phyloP scores from a whole-genome alignment of 2,888 invertebrate species.

The Agrotis exclamationis region DNA sequence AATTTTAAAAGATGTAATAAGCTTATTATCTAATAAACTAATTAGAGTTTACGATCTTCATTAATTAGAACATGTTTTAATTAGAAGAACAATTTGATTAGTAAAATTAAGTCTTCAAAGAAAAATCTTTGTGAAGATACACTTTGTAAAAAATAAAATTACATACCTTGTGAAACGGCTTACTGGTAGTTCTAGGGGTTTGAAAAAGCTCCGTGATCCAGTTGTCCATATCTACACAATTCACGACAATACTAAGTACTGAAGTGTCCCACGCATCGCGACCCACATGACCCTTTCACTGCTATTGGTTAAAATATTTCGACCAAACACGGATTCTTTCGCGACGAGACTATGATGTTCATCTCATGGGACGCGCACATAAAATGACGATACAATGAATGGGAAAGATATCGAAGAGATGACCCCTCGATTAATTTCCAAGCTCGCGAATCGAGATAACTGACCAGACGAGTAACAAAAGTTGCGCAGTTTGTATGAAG shows the following conservation, averaged over 20 bases:
- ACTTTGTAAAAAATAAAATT: neutral
- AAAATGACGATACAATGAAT: slow-evolving; percentile 82
- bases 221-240: slow-evolving; percentile 80
- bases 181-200: slow-evolving; percentile 77
- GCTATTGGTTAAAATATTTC: slow-evolving; percentile 19
- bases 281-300: slow-evolving; percentile 22
- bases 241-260: slow-evolving; percentile 1
- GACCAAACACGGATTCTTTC: slow-evolving; percentile 16
- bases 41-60: neutral
- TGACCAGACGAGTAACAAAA: slow-evolving; percentile 83
- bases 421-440: slow-evolving; percentile 82
- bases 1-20: neutral
- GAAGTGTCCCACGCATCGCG: slow-evolving; percentile 9
- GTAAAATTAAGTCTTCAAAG: neutral
- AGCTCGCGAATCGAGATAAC: slow-evolving; percentile 87
- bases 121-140: neutral
- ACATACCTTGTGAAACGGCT: slow-evolving; percentile 77
- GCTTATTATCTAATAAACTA: neutral
- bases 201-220: slow-evolving; percentile 90
- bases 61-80: slow-evolving; percentile 14
- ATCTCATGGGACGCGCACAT: slow-evolving; percentile 80
- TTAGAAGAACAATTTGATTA: slow-evolving; percentile 4
- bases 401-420: slow-evolving; percentile 85
- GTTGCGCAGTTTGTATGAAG: slow-evolving; percentile 67
- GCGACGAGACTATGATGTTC: slow-evolving; percentile 71